Conservation (phyloP, 2,797 vertebrate species). For the Falco biarmicus region DNA sequence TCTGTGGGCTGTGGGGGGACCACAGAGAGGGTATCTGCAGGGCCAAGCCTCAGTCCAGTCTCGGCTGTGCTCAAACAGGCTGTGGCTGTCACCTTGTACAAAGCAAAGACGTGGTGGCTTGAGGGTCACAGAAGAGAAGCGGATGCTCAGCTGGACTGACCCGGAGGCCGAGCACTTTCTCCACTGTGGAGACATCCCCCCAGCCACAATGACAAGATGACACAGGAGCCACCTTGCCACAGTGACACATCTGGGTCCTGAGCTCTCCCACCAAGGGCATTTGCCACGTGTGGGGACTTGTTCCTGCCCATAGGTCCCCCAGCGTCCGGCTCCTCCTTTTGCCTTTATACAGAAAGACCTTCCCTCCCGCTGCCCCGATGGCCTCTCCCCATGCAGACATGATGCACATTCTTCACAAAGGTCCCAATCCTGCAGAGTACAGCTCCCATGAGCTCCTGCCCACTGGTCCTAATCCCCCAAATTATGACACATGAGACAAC, state of each 20-base stretch:
- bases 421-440: rapidly evolving
- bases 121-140: background rate
- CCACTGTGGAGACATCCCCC: background rate
- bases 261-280: background rate
- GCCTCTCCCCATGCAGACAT: background rate
- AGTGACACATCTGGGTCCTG: background rate
- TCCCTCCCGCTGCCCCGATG: background rate
- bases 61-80: background rate
- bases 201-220: background rate
- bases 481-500: background rate
- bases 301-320: background rate
- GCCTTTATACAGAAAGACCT: background rate
- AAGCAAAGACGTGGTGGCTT: background rate
- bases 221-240: background rate
- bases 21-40: background rate
- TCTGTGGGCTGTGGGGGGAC: background rate
- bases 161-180: background rate
- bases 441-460: background rate
- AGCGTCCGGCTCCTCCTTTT: background rate
- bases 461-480: background rate
- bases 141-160: background rate
- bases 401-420: background rate
- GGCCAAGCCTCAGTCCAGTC: background rate
- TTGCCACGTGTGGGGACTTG: background rate
- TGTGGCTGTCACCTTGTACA: background rate